Evolutionary conservation across 2,888 invertebrate genomes (phyloP).

Genomic region (Epiperipatus broadwayi): DNA sequence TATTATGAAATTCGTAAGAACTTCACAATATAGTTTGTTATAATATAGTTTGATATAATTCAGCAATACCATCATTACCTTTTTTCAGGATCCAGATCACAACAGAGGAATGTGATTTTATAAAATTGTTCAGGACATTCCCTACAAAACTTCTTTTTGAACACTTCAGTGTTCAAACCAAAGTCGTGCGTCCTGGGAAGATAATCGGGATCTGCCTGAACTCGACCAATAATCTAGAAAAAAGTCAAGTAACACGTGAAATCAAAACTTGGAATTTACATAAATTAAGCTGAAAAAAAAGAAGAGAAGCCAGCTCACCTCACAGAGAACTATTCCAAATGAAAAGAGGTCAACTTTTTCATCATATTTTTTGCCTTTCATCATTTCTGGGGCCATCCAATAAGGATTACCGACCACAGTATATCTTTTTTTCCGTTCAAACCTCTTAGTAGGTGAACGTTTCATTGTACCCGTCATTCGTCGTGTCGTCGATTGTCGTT

Average conservation of each 20-base stretch:
- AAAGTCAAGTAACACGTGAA: conserved; percentile 12
- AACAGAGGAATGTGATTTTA: conserved; percentile 69
- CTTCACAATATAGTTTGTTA: no score
- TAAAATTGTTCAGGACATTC: conserved; percentile 70
- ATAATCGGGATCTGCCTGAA: conserved; percentile 83
- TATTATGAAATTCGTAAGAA: no score
- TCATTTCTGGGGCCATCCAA: conserved; percentile 99
- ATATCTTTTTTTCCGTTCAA: conserved; percentile 61
- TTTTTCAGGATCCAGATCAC: conserved; percentile 70
- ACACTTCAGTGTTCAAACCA: conserved; percentile 65
- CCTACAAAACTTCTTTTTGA: conserved; percentile 63
- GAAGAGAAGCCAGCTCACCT: conserved; percentile 39
- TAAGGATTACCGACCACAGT: conserved; percentile 93
- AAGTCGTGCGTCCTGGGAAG: conserved; percentile 77
- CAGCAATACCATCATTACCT: conserved; percentile 35
- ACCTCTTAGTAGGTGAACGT: conserved; percentile 35
- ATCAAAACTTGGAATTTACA: neutral
- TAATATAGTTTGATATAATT: no score
- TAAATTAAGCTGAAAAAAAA: neutral
- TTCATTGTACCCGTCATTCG: neutral
- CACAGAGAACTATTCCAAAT: conserved; percentile 81
- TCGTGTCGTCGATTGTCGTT: conserved; percentile 21
- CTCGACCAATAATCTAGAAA: conserved; percentile 67
- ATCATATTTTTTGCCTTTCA: conserved; percentile 85
- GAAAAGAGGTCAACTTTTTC: conserved; percentile 92